Evolutionary conservation across 2,797 vertebrate genomes (phyloP), one percentile per base, ranked within the genome.

Genomic region (Chloroceryle inda): DNA sequence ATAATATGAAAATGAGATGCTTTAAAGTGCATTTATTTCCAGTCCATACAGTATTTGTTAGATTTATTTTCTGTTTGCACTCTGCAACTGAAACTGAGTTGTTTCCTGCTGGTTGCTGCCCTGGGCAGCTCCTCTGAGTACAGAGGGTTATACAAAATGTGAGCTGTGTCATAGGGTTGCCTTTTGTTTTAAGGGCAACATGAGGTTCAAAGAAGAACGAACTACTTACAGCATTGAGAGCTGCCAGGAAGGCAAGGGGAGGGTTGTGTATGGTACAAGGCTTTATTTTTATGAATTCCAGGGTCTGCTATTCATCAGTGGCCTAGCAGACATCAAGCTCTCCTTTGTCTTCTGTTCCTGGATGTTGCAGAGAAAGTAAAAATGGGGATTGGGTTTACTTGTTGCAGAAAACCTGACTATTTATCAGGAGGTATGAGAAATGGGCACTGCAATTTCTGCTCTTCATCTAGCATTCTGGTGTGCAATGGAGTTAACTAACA

Each of bases 391-490:
- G 37, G 33, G 77, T 89, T 92, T 88, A 67, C 26, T 40, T 74
- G 40, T 50, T 63, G 49, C 35, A 89, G 52, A 82, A 88, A 92
- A 91, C 38, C 44, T n/a, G 37, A 64, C 85, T 63, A 26, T 85
- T 91, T 94, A 63, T 85, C 11, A 42, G 37, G 50, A 93, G 26
- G 40, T 74, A 21, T 71, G n/a, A 93, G 45, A 92, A 93, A 92
- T 13, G 21, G 21, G 44, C 6, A 14, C 18, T 67, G 33, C 17
- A 75, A 35, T 77, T 84, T 77, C 16, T 68, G 37, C 18, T 37
- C 6, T 61, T 92, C 33, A 35, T 71, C 58, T 89, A 55, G 69
- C 1, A 42, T 2, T 4, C 4, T 69, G 10, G 22, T 74, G 10
- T 44, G 59, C 11, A 47, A 71, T 74, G 21, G 44, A 2, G 6